These are phyloP conservation scores for Manis pentadactyla DNA, from an alignment of 2,797 vertebrate genomes.

Conservation along the genomic window DNA sequence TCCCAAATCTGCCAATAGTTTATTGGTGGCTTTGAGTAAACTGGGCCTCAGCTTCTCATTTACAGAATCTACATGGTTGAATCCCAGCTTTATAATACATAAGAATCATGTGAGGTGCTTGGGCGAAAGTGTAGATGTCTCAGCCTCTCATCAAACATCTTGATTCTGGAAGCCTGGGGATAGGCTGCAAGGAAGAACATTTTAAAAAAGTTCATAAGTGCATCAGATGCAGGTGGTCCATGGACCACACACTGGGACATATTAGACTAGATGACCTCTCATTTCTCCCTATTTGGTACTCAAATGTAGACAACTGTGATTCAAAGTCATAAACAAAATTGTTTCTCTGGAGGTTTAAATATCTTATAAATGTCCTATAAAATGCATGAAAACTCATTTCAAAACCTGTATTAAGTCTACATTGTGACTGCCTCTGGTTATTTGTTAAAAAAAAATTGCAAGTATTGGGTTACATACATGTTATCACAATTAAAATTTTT, in stretches of 20 bases:
- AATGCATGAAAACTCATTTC: constrained; percentile 45
- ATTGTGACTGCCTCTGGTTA: constrained; percentile 51
- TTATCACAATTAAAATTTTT: background rate
- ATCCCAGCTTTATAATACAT: background rate
- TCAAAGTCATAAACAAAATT: background rate
- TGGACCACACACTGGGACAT: background rate
- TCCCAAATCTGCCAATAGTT: background rate
- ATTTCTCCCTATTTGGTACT: background rate
- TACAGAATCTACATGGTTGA: background rate
- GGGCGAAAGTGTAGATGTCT: background rate
- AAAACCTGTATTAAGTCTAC: constrained; percentile 37
- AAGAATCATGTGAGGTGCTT: background rate
- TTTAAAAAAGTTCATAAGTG: background rate
- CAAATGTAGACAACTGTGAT: background rate
- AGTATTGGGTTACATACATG: background rate
- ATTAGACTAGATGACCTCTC: background rate
- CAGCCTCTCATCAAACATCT: background rate
- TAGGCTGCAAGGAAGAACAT: background rate
- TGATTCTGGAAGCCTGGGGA: background rate
- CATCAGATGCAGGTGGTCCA: background rate
- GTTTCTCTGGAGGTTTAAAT: constrained; percentile 7
- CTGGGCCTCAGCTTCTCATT: background rate
- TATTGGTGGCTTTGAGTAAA: background rate
- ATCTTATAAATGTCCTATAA: background rate
- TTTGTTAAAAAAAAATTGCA: constrained; percentile 34